Evolutionary conservation across 2,888 invertebrate genomes (phyloP).

Genomic region (Tetheella fluctuosa): DNA sequence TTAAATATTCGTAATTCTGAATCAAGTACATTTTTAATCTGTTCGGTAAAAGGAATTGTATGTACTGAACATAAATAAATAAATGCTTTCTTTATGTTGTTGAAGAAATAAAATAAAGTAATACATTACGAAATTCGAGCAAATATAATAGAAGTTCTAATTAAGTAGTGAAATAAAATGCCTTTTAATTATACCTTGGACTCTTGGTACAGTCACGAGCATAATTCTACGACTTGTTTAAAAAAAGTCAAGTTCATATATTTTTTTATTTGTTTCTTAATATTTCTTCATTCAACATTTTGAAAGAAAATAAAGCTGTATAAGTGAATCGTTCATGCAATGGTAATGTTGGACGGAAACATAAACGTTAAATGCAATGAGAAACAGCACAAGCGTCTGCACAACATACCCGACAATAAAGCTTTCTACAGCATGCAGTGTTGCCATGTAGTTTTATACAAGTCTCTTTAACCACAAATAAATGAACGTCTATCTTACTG

Average conservation of each 20-base stretch:
- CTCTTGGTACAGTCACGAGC: too few species aligned
- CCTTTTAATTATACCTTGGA: too few species aligned
- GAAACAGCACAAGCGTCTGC: slow-evolving; percentile 33
- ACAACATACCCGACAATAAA: slow-evolving; percentile 42
- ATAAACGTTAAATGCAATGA: slow-evolving; percentile 8
- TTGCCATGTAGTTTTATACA: slow-evolving; percentile 14
- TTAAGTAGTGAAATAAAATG: neutral
- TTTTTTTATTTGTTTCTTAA: neutral
- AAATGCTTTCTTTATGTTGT: neutral
- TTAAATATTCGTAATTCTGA: neutral
- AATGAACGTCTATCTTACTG: neutral
- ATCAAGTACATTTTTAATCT: neutral
- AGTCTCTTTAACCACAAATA: neutral
- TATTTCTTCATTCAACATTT: neutral
- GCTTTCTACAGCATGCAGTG: slow-evolving; percentile 20
- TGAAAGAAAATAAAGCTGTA: neutral
- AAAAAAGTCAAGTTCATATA: too few species aligned
- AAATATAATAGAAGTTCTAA: neutral
- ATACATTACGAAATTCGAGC: too few species aligned
- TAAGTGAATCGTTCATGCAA: slow-evolving; percentile 4
- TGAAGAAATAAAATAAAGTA: slow-evolving; percentile 22
- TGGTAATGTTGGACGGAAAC: slow-evolving; percentile 6
- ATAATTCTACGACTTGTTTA: too few species aligned
- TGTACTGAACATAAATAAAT: neutral
- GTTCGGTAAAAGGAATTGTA: neutral